Evolutionary conservation across 2,888 invertebrate species (phyloP), one percentile per base, ranked within the genome.

Genomic region (Pseudanteris insignis): DNA sequence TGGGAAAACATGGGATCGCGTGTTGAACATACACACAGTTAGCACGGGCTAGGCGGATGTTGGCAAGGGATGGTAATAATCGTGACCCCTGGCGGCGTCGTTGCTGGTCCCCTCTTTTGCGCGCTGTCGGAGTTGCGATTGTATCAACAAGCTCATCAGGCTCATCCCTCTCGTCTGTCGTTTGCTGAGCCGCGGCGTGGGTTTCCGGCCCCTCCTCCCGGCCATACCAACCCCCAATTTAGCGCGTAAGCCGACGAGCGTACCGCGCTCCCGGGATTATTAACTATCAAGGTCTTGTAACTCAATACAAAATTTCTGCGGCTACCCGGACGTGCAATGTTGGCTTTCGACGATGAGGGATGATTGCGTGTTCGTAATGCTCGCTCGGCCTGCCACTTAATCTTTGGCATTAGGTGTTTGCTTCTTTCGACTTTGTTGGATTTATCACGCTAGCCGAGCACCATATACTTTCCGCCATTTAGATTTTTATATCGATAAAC

Each of bases 101-200:
- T 51, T 44, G 13, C 29, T 30, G n/a, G n/a, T 15, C 64, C 68
- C 59, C 68, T 67, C 65, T 62, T 54, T 67, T 67, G 67, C 43
- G 25, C 46, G 28, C 40, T 21, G 24, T 8, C 47, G 34, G 61
- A 41, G 70, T 70, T 69, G 71, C 74, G 75, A 77, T 77, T 73
- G 75, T 76, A 77, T 75, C 75, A 77, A 77, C 77, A 77, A 72
- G 70, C 74, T 76, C 77, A 75, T 77, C 77, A 18, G 71, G 70
- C 71, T 74, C 75, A 73, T 73, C 72, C 62, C 51, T 51, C 54
- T 61, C 47, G 64, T 48, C 63, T 28, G 33, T 44, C 55, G 50
- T 44, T 13, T 26, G 10, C 58, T 63, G 30, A 18, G 6, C n/a
- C n/a, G n/a, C n/a, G n/a, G n/a, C n/a, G n/a, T n/a, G n/a, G n/a